Evolutionary conservation across 2,797 vertebrate species (phyloP), one percentile per base, ranked within the genome.

Genomic region (Ctenosaura bakeri): DNA sequence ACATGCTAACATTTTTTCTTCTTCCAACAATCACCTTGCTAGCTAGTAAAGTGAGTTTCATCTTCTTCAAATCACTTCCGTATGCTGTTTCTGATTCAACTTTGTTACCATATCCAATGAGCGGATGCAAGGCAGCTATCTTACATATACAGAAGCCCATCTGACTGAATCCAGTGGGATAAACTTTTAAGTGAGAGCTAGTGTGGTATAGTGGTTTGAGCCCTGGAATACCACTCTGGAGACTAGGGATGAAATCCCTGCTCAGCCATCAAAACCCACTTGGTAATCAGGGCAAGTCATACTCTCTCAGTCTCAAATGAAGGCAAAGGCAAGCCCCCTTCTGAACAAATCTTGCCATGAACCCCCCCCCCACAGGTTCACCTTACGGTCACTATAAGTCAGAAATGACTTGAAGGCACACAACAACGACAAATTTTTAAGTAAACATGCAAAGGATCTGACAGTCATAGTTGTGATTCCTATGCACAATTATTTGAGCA

Each of bases 31-130:
- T 85, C 38, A 16, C 88, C 74, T 69, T 32, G 38, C 77, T 80
- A 50, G 6, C 38, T 38, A 62, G 50, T 78, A 32, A 32, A 20
- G 16, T 16, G 35, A 90, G 62, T 26, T 52, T 66, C 69, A 35
- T 62, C 46, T n/a, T 69, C 46, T 62, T 59, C 82, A 59, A 50
- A 84, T 79, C 13, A 76, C 46, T 6, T 5, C 2, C 59, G 26
- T 38, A 9, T 52, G 76, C 79, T 26, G 50, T 52, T 74, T 84
- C 56, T 0, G 18, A 74, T 38, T 54, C 69, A 76, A 22, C 59
- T n/a, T 85, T 77, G 83, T 52, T 64, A n/a, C 22, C 73, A 35
- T 59, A 50, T 38, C 89, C 16, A 83, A 8, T 83, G 64, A 69
- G 20, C 46, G 18, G 35, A 79, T 18, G 22, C 6, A n/a, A 54